A percentile compares a stretch with the other conserved stretches of the same genome.
These are phyloP conservation scores for Lacerta viridis DNA, from an alignment of 2,797 vertebrate genomes.

Conservation along the genomic window DNA sequence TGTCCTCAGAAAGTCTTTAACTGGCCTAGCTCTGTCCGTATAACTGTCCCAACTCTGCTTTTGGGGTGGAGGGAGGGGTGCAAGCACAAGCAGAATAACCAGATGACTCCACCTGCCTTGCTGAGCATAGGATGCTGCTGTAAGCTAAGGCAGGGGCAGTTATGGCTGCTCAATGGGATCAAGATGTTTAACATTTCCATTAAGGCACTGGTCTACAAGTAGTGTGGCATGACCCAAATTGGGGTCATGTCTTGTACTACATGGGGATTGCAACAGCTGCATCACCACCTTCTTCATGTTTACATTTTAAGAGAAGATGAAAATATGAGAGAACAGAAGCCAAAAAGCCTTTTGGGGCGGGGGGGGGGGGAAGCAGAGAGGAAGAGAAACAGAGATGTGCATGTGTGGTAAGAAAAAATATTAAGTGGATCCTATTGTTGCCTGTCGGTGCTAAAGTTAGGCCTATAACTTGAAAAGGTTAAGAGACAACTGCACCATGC, in stretches of 20 bases:
- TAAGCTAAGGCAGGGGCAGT: neutral
- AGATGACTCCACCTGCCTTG: neutral
- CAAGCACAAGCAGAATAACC: neutral
- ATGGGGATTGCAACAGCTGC: neutral
- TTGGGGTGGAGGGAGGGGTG: neutral
- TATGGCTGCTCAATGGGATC: neutral
- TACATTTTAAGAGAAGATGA: neutral
- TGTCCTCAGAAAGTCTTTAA: neutral
- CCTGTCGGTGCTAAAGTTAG: too few species aligned
- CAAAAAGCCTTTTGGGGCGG: too few species aligned
- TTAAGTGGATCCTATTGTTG: neutral
- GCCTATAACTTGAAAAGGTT: too few species aligned
- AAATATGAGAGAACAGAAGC: neutral
- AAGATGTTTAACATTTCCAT: slow-evolving; percentile 5
- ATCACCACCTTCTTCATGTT: neutral
- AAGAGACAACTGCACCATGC: too few species aligned
- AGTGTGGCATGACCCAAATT: neutral
- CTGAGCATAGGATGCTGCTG: neutral
- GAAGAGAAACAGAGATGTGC: neutral
- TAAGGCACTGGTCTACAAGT: neutral
- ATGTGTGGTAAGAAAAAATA: neutral
- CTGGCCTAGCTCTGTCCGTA: neutral
- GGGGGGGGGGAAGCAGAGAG: neutral
- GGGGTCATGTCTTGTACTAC: neutral
- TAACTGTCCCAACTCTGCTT: neutral